Evolutionary conservation across 2,113 vertebrate genomes (phyloP).

Genomic region (Cyprinodon brontotheroides): DNA sequence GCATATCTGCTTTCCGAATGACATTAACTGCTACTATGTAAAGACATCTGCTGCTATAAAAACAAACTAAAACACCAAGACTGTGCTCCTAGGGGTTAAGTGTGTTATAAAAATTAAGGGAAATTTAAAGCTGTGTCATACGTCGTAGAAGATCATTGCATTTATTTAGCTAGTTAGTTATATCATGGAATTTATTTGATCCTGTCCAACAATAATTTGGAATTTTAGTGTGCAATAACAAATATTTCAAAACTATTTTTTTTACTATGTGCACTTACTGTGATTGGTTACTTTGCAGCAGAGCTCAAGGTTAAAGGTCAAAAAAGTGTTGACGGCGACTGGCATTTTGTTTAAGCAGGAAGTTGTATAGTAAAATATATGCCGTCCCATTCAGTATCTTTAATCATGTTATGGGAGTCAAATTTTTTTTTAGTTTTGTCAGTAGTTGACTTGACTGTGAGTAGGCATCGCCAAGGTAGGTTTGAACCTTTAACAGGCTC

Average conservation of each 20-base stretch:
- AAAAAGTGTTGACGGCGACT: not conserved
- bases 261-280: not conserved
- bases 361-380: not conserved
- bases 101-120: not conserved
- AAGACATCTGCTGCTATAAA: not conserved
- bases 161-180: not conserved
- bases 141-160: not conserved
- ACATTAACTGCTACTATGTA: not conserved
- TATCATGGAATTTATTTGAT: not conserved
- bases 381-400: not conserved
- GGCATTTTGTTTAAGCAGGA: not conserved
- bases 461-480: conserved; percentile 28
- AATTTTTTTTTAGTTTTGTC: not conserved
- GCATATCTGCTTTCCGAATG: no score
- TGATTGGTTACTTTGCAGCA: not conserved
- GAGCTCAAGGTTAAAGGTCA: not conserved
- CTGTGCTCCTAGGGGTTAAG: not conserved
- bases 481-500: conserved; percentile 45
- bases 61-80: not conserved
- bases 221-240: not conserved
- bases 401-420: not conserved
- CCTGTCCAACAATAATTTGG: not conserved
- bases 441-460: not conserved
- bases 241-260: not conserved
- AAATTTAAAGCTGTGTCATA: not conserved